A percentile compares a stretch with the other conserved stretches of the same genome.
phyloP scores from a whole-genome alignment of 2,888 invertebrate genomes.

The Acronicta alni region DNA sequence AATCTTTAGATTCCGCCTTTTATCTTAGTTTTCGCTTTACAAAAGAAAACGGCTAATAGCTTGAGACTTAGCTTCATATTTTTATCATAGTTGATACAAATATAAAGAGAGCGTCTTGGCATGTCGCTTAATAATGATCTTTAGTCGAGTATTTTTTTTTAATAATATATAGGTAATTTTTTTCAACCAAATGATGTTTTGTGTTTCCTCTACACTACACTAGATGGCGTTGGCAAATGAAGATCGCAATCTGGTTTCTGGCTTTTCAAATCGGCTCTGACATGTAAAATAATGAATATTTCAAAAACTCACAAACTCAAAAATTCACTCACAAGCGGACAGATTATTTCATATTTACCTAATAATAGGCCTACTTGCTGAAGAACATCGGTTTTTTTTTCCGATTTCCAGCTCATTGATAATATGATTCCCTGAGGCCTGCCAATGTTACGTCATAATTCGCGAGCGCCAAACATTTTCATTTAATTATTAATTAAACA shows the following conservation, averaged over 20 bases:
- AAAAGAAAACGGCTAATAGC: not conserved
- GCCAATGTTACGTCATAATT: constrained; percentile 21
- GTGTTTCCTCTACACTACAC: too few relatives aligned
- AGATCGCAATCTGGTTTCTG: too few relatives aligned
- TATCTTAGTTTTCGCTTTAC: not conserved
- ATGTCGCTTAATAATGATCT: too few relatives aligned
- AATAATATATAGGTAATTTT: too few relatives aligned
- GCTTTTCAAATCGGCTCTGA: too few relatives aligned
- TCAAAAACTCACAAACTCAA: too few relatives aligned
- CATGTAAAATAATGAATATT: too few relatives aligned
- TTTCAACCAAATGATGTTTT: too few relatives aligned
- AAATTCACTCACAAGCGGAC: not conserved
- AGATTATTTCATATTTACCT: constrained; percentile 5
- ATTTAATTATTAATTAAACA: constrained; percentile 38
- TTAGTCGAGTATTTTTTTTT: too few relatives aligned
- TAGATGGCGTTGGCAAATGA: too few relatives aligned
- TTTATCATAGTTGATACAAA: too few relatives aligned
- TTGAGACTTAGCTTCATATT: not conserved
- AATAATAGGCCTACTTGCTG: constrained; percentile 7
- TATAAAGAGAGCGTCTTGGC: too few relatives aligned
- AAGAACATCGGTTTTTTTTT: constrained; percentile 23
- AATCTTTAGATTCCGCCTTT: not conserved
- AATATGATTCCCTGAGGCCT: constrained; percentile 37
- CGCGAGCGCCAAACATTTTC: constrained; percentile 22
- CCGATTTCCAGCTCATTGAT: constrained; percentile 30